Evolutionary conservation across 2,113 vertebrate species (phyloP), one percentile per base, ranked within the genome.

Genomic region (Rissa tridactyla): DNA sequence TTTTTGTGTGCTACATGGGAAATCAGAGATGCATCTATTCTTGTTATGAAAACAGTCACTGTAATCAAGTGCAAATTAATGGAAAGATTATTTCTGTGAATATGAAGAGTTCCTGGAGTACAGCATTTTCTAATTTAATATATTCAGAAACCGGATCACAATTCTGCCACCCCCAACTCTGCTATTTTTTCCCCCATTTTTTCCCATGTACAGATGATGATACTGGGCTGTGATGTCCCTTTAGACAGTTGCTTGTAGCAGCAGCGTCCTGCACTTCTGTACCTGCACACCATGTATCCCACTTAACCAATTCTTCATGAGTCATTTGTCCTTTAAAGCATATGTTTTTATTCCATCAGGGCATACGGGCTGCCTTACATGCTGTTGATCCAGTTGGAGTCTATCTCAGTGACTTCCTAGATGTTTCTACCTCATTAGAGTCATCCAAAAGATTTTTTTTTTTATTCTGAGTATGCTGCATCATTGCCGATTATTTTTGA

Each of bases 241-340:
- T 20, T 52, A 72, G 38, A 77, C 10, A 54, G 26, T 10, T 92
- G 44, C 66, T 36, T 69, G 34, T 93, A 88, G 82, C 69, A 88
- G 49, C 62, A 90, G 44, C 4, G 0, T 79, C 75, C 58, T 46
- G 36, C 49, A 38, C 6, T 77, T 82, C 77, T 49, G 36, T 54
- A 70, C 62, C 88, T 82, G 51, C 51, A 78, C 49, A 57, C 11
- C 2, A 57, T 72, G 30, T 40, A 57, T 80, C 54, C 82, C 8
- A 5, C 76, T 90, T 90, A 69, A 65, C 61, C 49, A 82, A 34
- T 75, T 51, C 40, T 91, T 66, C 17, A 42, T 96, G 72, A 92
- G 18, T 86, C 82, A 83, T 88, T 92, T 93, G 64, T 72, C 54
- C 88, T 94, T 92, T 93, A 92, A 76, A 93, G 17, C 38, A 51